phyloP scores from a whole-genome alignment of 2,797 vertebrate genomes.

The Hyperoplus lanceolatus region DNA sequence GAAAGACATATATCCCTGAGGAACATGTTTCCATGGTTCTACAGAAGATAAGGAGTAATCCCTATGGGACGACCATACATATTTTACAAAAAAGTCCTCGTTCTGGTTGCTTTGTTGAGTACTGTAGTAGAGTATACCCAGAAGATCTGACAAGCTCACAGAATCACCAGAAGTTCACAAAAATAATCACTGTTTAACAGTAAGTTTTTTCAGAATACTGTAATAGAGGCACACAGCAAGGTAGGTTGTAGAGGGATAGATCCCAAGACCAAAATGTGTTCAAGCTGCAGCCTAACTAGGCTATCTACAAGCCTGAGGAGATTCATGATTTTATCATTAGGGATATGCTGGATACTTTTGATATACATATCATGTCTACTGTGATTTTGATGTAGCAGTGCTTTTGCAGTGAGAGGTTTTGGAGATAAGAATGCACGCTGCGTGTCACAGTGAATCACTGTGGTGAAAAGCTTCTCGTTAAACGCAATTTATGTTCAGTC shows the following conservation, averaged over 20 bases:
- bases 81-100: conserved; percentile 81
- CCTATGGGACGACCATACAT: conserved; percentile 86
- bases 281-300: conserved; percentile 68
- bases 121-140: conserved; percentile 56
- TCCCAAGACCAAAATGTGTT: conserved; percentile 62
- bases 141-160: conserved; percentile 51
- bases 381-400: conserved; percentile 42
- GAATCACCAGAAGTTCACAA: conserved; percentile 61
- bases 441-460: conserved; percentile 24
- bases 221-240: conserved; percentile 30
- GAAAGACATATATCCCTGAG: conserved; percentile 68
- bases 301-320: conserved; percentile 65
- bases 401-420: conserved; percentile 33
- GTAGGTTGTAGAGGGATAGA: conserved; percentile 46
- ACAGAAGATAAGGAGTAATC: conserved; percentile 83
- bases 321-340: conserved; percentile 69
- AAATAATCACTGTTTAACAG: conserved; percentile 64
- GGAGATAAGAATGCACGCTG: conserved; percentile 40
- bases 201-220: conserved; percentile 48
- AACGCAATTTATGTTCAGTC: conserved; percentile 21
- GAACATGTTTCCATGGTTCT: conserved; percentile 75
- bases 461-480: conserved; percentile 29
- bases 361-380: conserved; percentile 54
- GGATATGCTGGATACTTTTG: conserved; percentile 53
- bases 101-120: conserved; percentile 83